These are phyloP conservation scores for Lithophane leautieri DNA, from an alignment of 2,888 invertebrate species.

Conservation along the genomic window DNA sequence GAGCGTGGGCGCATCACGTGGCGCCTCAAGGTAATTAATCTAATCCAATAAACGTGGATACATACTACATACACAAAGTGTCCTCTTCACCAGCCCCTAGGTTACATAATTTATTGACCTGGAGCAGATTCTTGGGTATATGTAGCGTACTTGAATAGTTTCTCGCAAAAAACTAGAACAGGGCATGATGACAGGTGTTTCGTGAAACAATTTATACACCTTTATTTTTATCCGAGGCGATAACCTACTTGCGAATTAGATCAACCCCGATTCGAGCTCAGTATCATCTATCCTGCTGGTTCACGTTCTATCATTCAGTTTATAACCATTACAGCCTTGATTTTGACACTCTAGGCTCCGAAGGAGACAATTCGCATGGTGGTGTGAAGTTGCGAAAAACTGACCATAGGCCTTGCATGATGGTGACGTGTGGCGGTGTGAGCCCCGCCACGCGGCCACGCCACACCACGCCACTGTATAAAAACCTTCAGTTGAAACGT, in stretches of 20 bases:
- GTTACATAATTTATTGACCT: background rate
- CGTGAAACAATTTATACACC: conserved; percentile 38
- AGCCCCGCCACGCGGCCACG: conserved; percentile 37
- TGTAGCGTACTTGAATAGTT: background rate
- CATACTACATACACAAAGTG: too few relatives aligned
- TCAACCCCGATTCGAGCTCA: conserved; percentile 34
- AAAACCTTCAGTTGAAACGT: conserved; percentile 74
- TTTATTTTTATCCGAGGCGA: conserved; percentile 53
- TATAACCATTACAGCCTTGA: conserved; percentile 57
- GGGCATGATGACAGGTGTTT: conserved; percentile 47
- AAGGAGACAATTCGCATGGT: conserved; percentile 51
- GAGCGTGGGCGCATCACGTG: conserved; percentile 49
- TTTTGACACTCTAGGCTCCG: conserved; percentile 55
- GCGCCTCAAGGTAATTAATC: conserved; percentile 47
- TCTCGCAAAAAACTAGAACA: conserved; percentile 13
- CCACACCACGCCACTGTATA: conserved; percentile 47
- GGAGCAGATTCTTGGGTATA: background rate
- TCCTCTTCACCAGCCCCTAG: background rate
- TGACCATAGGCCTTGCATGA: conserved; percentile 60
- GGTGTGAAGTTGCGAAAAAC: conserved; percentile 64
- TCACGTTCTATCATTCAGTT: conserved; percentile 2
- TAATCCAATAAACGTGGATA: conserved; percentile 36
- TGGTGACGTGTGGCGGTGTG: conserved; percentile 46
- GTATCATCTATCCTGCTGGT: conserved; percentile 4
- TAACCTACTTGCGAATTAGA: conserved; percentile 59